Percentiles rank a stretch among this genome's conserved stretches.
These are phyloP conservation scores for Oxycera nigricornis DNA, from an alignment of 2,888 invertebrate genomes.

Conservation along the genomic window DNA sequence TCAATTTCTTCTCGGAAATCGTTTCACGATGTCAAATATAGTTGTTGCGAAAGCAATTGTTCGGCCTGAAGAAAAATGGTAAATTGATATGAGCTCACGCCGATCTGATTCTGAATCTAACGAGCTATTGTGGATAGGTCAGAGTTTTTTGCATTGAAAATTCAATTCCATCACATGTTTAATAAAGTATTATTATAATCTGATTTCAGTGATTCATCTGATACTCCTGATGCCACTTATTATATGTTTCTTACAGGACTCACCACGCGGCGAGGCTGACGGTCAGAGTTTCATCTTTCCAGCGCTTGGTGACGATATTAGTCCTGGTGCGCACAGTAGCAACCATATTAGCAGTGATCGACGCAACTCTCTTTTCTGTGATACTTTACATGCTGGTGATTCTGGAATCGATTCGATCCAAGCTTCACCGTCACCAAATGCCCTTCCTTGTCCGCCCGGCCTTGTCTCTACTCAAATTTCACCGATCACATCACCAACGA, in stretches of 20 bases:
- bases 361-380: conserved; percentile 61
- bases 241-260: conserved; percentile 63
- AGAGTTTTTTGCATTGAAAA: no score
- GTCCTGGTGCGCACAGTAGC: conserved; percentile 12
- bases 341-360: conserved; percentile 49
- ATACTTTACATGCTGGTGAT: conserved; percentile 67
- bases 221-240: no score
- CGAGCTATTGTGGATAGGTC: no score
- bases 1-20: no score
- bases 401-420: conserved; percentile 78
- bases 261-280: conserved; percentile 72
- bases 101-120: no score
- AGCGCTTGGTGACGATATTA: conserved; percentile 59
- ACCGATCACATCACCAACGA: conserved; percentile 59
- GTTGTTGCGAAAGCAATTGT: no score
- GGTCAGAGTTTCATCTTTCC: conserved; percentile 75
- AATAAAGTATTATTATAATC: no score
- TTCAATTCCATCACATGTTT: no score
- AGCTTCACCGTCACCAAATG: conserved; percentile 67
- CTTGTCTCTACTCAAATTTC: conserved; percentile 58
- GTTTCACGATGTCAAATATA: no score
- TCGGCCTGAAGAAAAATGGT: no score
- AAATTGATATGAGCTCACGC: no score
- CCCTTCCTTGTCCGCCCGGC: conserved; percentile 59
- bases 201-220: no score